Conservation (phyloP, 2,113 vertebrate genomes). For the rat (Rattus norvegicus) region GRCr8 NC_086037.1:36549501-36550000, state of each 20-base stretch:
- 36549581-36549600: background rate
- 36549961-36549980: background rate
- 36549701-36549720: background rate
- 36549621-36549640: background rate
- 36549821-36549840: background rate
- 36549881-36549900: background rate
- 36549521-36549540: background rate
- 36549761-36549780: background rate
- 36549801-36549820: background rate
- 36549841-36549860: background rate
- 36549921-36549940: background rate
- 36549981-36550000: background rate
- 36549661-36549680: background rate
- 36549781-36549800: background rate
- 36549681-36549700: background rate
- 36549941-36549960: background rate
- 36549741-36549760: background rate
- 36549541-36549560: background rate
- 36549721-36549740: background rate
- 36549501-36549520: background rate
- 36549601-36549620: background rate
- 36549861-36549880: background rate
- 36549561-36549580: background rate
- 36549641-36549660: background rate
- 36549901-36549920: background rate